phyloP scores from a whole-genome alignment of 2,113 vertebrate species.

The Pterocles burchelli region DNA sequence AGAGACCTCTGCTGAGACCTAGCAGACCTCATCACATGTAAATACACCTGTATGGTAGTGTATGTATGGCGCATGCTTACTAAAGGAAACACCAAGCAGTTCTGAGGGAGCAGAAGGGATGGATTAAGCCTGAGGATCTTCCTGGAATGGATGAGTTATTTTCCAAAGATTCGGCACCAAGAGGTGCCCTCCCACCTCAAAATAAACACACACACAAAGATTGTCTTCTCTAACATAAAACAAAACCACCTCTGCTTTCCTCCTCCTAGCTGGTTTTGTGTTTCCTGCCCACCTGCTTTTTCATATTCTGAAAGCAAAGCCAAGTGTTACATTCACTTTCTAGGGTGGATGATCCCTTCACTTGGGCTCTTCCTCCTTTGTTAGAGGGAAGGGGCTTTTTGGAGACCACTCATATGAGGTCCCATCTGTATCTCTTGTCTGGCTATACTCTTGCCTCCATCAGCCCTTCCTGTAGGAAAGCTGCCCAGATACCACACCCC shows the following conservation, averaged over 20 bases:
- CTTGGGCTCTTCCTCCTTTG: not conserved
- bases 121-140: not conserved
- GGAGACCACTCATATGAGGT: not conserved
- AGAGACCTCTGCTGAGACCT: conserved; percentile 54
- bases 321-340: not conserved
- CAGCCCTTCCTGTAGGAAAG: not conserved
- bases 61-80: conserved; percentile 29
- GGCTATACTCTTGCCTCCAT: not conserved
- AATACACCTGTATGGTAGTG: conserved; percentile 61
- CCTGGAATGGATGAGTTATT: conserved; percentile 7
- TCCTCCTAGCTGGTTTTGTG: conserved; percentile 14
- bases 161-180: conserved; percentile 21
- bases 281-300: conserved; percentile 12
- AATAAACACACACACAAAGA: not conserved
- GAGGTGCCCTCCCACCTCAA: not conserved
- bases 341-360: not conserved
- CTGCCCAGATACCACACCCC: not conserved
- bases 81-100: conserved; percentile 34
- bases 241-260: not conserved
- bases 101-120: not conserved
- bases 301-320: conserved; percentile 19
- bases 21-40: conserved; percentile 59
- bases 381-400: not conserved
- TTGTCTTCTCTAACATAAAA: not conserved
- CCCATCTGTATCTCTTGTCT: not conserved